Percentiles rank a stretch among this genome's conserved stretches.
phyloP scores from a whole-genome alignment of 1,140 invertebrate species.

The Melanaphis sacchari region DNA sequence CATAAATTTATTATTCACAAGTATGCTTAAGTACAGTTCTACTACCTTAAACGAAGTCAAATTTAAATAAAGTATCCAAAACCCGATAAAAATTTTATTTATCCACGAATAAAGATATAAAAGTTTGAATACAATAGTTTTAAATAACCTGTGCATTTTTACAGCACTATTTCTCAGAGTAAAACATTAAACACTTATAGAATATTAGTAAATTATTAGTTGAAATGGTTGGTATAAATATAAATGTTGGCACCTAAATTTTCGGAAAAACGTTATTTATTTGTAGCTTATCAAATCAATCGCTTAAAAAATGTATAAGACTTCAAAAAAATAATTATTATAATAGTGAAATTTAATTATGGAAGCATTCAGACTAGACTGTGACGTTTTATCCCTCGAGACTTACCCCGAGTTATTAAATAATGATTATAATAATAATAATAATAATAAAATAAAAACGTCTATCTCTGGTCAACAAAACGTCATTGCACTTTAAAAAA shows the following conservation, averaged over 20 bases:
- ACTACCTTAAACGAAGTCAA: no score
- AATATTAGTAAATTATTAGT: not conserved
- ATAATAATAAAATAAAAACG: not conserved
- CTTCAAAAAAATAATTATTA: not conserved
- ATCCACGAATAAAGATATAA: not conserved
- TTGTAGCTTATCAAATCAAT: not conserved
- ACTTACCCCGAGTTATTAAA: not conserved
- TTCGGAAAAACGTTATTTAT: not conserved
- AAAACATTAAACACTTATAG: not conserved
- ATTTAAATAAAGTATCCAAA: no score
- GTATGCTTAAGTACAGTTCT: no score
- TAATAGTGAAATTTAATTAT: not conserved
- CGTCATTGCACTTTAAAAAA: not conserved
- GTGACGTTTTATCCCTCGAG: not conserved
- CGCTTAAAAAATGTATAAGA: not conserved
- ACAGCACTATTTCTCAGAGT: not conserved
- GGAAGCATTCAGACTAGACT: not conserved
- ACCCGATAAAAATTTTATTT: not conserved
- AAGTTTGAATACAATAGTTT: not conserved
- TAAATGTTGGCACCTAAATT: no score
- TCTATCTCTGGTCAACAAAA: not conserved
- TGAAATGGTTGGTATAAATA: not conserved
- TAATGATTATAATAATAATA: not conserved
- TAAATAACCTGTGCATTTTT: not conserved
- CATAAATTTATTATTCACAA: not conserved